Conservation (phyloP, 2,797 vertebrate species). For the Brotula barbata region DNA sequence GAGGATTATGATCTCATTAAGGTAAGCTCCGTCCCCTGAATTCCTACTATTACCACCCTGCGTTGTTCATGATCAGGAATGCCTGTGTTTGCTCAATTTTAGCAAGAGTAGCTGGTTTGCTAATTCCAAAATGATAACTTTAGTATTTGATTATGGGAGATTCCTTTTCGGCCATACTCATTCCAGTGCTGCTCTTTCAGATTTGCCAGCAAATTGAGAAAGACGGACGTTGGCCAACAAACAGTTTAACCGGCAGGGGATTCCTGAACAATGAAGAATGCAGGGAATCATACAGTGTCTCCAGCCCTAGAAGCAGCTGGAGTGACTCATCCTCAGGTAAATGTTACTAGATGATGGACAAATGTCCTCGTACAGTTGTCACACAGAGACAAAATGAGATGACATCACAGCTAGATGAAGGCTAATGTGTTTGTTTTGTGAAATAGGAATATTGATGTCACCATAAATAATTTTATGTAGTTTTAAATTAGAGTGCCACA, state of each 20-base stretch:
- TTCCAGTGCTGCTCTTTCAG: slow-evolving; percentile 63
- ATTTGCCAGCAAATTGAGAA: slow-evolving; percentile 72
- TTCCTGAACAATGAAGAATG: slow-evolving; percentile 84
- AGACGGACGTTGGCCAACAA: slow-evolving; percentile 76
- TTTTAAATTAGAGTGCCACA: too few relatives aligned
- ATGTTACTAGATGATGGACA: slow-evolving; percentile 22
- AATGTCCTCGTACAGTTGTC: too few relatives aligned
- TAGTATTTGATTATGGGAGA: slow-evolving; percentile 16
- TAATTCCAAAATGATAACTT: slow-evolving; percentile 18
- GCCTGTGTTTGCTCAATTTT: slow-evolving; percentile 62
- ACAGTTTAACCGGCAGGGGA: slow-evolving; percentile 74
- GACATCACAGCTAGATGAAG: too few relatives aligned
- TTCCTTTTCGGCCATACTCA: slow-evolving; percentile 41
- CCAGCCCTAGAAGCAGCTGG: slow-evolving; percentile 75
- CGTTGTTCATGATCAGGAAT: slow-evolving; percentile 76
- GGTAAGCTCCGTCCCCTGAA: slow-evolving; percentile 65
- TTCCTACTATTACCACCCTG: slow-evolving; percentile 27
- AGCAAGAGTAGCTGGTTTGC: slow-evolving; percentile 41
- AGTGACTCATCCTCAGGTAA: slow-evolving; percentile 81
- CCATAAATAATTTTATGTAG: too few relatives aligned
- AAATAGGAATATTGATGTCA: too few relatives aligned
- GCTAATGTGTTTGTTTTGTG: too few relatives aligned
- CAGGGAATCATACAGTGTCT: slow-evolving; percentile 46
- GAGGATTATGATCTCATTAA: slow-evolving; percentile 63
- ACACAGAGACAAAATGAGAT: too few relatives aligned